phyloP scores from a whole-genome alignment of 2,888 invertebrate species.

The Ommatoiulus sabulosus region DNA sequence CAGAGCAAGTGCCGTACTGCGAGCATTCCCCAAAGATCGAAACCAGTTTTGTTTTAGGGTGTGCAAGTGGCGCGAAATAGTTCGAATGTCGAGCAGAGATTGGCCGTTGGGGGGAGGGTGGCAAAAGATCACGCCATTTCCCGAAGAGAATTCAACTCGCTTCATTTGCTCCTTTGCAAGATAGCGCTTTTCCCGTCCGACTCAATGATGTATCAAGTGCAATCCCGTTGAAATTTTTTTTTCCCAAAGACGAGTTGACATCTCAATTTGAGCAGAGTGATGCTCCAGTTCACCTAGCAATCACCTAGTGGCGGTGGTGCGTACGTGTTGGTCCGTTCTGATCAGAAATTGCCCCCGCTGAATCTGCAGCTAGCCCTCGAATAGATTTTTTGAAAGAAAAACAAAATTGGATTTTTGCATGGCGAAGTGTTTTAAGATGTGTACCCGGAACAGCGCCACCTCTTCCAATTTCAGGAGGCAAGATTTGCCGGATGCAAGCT shows the following conservation, averaged over 20 bases:
- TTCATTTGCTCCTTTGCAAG: constrained; percentile 21
- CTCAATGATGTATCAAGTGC: constrained; percentile 36
- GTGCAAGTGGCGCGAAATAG: constrained; percentile 48
- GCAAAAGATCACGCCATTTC: background rate
- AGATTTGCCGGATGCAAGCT: background rate
- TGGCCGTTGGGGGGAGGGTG: background rate
- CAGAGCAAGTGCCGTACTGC: background rate
- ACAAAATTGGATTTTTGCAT: constrained; percentile 16
- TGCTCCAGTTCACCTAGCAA: constrained; percentile 49
- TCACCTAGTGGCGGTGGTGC: no score
- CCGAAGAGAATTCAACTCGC: constrained; percentile 1
- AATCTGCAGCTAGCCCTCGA: background rate
- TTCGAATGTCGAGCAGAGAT: constrained; percentile 41
- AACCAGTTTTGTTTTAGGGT: background rate
- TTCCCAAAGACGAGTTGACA: constrained; percentile 52
- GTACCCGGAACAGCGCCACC: background rate
- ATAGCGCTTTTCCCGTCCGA: constrained; percentile 42
- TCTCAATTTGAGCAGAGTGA: constrained; percentile 51
- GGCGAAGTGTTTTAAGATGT: background rate
- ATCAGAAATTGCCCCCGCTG: background rate
- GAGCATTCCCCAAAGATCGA: constrained; percentile 41
- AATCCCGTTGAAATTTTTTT: constrained; percentile 41
- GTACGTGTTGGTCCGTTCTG: background rate
- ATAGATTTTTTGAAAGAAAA: background rate
- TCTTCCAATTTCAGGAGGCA: background rate